phyloP scores from a whole-genome alignment of 2,797 vertebrate genomes.

The Myotis planiceps region DNA sequence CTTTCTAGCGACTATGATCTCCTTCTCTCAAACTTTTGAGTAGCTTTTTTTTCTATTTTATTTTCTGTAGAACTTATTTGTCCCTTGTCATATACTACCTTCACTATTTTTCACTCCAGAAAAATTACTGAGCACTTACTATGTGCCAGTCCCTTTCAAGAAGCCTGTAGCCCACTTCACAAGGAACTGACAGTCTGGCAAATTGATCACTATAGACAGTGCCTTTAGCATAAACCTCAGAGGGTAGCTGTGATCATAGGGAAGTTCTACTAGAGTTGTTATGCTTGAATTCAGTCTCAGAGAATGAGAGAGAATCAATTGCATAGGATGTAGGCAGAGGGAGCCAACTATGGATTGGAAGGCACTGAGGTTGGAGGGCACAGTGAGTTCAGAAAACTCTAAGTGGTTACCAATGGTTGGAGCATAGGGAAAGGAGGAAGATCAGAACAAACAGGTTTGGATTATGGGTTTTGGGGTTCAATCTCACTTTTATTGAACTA shows the following conservation, averaged over 20 bases:
- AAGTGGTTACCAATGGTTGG: background rate
- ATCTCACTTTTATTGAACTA: background rate
- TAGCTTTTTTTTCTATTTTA: background rate
- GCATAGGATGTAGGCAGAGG: background rate
- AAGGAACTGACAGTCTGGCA: background rate
- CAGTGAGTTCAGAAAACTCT: background rate
- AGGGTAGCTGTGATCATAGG: background rate
- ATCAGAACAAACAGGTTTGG: background rate
- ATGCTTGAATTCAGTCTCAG: background rate
- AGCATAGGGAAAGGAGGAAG: background rate
- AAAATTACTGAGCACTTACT: background rate
- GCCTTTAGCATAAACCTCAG: background rate
- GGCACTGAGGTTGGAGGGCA: background rate
- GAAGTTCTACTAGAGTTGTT: background rate
- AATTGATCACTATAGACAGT: rapidly evolving
- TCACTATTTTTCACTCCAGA: background rate
- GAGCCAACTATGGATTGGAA: background rate
- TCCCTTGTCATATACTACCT: background rate
- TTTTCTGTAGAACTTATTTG: background rate
- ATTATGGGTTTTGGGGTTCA: background rate
- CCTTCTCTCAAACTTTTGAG: background rate
- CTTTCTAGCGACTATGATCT: background rate
- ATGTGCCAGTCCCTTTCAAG: background rate
- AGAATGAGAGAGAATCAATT: background rate
- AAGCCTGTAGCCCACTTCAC: background rate